These are phyloP conservation scores for Zoanthus solanderi DNA, from an alignment of 92 coral and sea anemone genomes.

Conservation along the genomic window DNA sequence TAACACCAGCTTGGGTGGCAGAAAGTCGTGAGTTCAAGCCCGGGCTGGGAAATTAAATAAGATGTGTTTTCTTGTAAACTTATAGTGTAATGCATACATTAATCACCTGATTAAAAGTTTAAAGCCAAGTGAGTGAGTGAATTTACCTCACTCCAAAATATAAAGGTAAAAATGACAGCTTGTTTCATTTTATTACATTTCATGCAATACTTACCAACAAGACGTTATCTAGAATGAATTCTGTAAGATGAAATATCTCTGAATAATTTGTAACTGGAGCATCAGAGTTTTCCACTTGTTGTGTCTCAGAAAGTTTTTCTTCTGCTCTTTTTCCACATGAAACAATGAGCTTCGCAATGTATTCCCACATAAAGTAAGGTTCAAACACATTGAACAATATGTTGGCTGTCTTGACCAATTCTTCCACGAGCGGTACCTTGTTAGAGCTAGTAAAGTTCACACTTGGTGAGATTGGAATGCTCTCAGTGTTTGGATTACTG, in stretches of 20 bases:
- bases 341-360: slow-evolving; percentile 82
- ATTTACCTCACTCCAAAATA: too few relatives aligned
- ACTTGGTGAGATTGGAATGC: slow-evolving; percentile 20
- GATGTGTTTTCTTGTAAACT: too few relatives aligned
- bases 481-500: slow-evolving; percentile 21
- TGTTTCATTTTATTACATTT: not conserved
- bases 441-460: slow-evolving; percentile 30
- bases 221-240: slow-evolving; percentile 87
- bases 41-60: too few relatives aligned
- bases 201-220: slow-evolving; percentile 71
- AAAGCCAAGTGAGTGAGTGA: too few relatives aligned
- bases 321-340: slow-evolving; percentile 60
- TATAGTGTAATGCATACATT: too few relatives aligned
- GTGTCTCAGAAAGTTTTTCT: slow-evolving; percentile 12
- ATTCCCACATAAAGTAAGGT: slow-evolving; percentile 98
- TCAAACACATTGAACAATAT: slow-evolving; percentile 94
- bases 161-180: too few relatives aligned
- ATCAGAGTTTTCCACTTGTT: slow-evolving; percentile 44
- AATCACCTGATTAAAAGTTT: too few relatives aligned
- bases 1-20: too few relatives aligned
- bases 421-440: slow-evolving; percentile 84
- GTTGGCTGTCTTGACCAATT: slow-evolving; percentile 91
- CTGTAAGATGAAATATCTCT: slow-evolving; percentile 89
- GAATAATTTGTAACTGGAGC: slow-evolving; percentile 69
- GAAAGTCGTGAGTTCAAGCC: too few relatives aligned